A percentile compares a stretch with the other conserved stretches of the same genome.
Evolutionary conservation across 2,888 invertebrate species (phyloP).

Genomic region (Colostygia pectinataria): DNA sequence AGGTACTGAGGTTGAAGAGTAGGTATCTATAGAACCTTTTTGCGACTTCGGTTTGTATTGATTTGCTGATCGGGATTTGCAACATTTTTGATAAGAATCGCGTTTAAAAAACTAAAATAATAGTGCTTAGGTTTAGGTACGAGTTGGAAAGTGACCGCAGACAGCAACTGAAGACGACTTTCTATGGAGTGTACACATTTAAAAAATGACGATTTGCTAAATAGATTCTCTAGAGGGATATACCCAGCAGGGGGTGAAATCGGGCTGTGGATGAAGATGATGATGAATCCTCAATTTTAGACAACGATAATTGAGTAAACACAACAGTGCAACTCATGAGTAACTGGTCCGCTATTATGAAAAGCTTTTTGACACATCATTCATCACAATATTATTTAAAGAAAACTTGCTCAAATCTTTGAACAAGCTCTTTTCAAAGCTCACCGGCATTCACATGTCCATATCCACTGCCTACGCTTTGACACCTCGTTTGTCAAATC

Average conservation of each 20-base stretch:
- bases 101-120: not conserved
- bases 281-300: no score
- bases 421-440: conserved; percentile 1
- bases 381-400: conserved; percentile 1
- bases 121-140: no score
- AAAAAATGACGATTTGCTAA: no score
- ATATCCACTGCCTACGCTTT: conserved; percentile 8
- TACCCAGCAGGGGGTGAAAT: no score
- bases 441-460: conserved; percentile 5
- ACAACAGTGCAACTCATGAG: no score
- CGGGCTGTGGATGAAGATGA: no score
- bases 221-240: no score
- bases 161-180: no score
- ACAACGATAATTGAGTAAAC: no score
- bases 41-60: conserved; percentile 13
- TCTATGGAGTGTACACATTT: no score
- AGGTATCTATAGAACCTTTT: conserved; percentile 13
- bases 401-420: conserved; percentile 1
- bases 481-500: conserved; percentile 32
- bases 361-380: conserved; percentile 7
- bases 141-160: no score
- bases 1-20: conserved; percentile 6
- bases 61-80: not conserved
- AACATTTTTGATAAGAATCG: conserved; percentile 7
- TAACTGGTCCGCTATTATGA: no score